phyloP scores from a whole-genome alignment of 2,797 vertebrate species.

The Myripristis murdjan region DNA sequence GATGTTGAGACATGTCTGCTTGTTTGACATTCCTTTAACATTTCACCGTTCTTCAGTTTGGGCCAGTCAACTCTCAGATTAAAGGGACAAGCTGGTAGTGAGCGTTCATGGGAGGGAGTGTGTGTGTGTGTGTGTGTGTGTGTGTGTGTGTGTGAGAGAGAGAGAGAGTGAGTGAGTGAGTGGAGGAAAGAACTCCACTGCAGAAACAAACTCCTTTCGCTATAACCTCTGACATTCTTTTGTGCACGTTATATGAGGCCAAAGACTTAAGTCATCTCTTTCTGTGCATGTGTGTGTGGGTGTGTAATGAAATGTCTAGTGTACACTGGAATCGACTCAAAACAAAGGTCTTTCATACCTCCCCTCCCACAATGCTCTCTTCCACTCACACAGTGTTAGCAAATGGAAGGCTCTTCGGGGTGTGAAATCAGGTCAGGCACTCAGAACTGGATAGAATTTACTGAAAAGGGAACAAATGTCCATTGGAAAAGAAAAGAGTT shows the following conservation, averaged over 20 bases:
- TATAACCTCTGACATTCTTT: constrained; percentile 10
- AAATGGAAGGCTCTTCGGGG: too few species aligned
- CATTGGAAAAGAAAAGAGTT: too few species aligned
- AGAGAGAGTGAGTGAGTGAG: too few species aligned
- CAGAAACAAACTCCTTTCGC: constrained; percentile 32
- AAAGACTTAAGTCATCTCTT: background rate
- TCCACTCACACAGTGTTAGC: too few species aligned
- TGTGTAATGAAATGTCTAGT: constrained; percentile 36
- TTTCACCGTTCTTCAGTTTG: constrained; percentile 12
- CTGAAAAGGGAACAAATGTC: too few species aligned
- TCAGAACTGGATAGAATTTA: too few species aligned
- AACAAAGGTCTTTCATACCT: background rate
- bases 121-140: background rate
- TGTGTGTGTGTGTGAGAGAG: constrained; percentile 2
- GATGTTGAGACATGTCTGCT: constrained; percentile 42
- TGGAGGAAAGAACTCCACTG: background rate
- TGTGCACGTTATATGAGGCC: constrained; percentile 23
- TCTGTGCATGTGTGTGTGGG: constrained; percentile 6
- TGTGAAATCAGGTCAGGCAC: too few species aligned
- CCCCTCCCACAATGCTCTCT: too few species aligned
- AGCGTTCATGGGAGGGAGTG: background rate
- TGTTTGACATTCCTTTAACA: constrained; percentile 44
- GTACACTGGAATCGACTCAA: constrained; percentile 6
- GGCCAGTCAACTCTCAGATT: constrained; percentile 35
- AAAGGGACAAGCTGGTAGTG: constrained; percentile 16